Conservation (phyloP, 2,888 invertebrate genomes). For the Machimus atricapillus region DNA sequence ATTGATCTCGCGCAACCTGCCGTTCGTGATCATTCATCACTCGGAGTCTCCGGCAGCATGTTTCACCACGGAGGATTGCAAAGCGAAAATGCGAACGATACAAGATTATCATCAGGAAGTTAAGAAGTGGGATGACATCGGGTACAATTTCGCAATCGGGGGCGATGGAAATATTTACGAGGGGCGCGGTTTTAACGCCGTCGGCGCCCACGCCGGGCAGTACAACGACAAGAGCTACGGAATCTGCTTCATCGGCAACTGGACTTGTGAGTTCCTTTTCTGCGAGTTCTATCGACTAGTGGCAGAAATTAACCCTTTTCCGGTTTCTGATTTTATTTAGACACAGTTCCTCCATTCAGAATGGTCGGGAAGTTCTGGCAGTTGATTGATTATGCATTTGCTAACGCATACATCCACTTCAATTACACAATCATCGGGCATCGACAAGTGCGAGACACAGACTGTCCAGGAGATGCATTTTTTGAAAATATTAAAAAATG, state of each 20-base stretch:
- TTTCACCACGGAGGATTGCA: constrained; percentile 65
- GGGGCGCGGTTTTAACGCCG: constrained; percentile 73
- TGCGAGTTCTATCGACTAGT: neutral
- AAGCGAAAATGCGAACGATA: constrained; percentile 68
- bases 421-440: constrained; percentile 73
- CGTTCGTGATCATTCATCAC: constrained; percentile 75
- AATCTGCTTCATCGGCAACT: constrained; percentile 71
- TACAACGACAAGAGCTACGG: constrained; percentile 75
- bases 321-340: constrained; percentile 58
- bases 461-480: constrained; percentile 72
- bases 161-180: constrained; percentile 75
- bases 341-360: constrained; percentile 66
- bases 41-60: constrained; percentile 72
- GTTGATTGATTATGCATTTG: constrained; percentile 69
- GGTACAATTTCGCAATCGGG: constrained; percentile 76
- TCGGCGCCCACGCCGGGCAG: constrained; percentile 74
- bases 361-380: constrained; percentile 68
- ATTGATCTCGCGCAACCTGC: constrained; percentile 66
- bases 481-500: constrained; percentile 69
- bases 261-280: constrained; percentile 50
- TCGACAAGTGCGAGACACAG: constrained; percentile 69
- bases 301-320: neutral
- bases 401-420: constrained; percentile 66
- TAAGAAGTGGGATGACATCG: constrained; percentile 73
- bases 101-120: constrained; percentile 70